Conservation (phyloP, 2,113 vertebrate species). For the Myrmecophaga tridactyla region DNA sequence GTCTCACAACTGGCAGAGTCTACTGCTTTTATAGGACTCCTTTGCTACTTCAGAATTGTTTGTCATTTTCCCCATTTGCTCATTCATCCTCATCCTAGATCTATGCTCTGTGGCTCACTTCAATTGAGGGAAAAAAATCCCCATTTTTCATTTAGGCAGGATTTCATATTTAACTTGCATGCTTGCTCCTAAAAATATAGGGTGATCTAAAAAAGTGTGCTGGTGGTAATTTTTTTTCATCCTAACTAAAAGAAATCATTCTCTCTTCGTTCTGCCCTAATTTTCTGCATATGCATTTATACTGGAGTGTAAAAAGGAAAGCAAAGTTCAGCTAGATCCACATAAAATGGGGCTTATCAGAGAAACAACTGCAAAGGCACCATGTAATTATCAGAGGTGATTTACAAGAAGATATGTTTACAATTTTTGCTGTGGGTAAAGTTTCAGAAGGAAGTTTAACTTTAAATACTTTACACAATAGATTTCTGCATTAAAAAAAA, state of each 20-base stretch:
- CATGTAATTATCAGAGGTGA: slow-evolving; percentile 26
- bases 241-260: not conserved
- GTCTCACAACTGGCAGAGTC: not conserved
- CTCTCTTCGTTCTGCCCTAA: slow-evolving; percentile 6
- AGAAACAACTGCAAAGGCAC: not conserved
- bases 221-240: not conserved
- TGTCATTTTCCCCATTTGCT: not conserved
- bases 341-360: not conserved
- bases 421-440: slow-evolving; percentile 27
- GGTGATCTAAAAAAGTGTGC: not conserved
- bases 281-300: slow-evolving; percentile 49
- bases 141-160: not conserved
- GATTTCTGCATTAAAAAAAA: slow-evolving; percentile 71
- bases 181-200: not conserved
- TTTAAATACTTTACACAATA: slow-evolving; percentile 61
- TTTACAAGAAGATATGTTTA: slow-evolving; percentile 65
- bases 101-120: not conserved
- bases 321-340: not conserved
- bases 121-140: not conserved
- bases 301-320: not conserved
- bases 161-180: not conserved
- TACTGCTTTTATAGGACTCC: slow-evolving; percentile 10
- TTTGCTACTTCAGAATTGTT: slow-evolving; percentile 30
- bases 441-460: slow-evolving; percentile 61
- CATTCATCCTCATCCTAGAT: slow-evolving; percentile 23